Conservation (phyloP, 2,113 vertebrate genomes). For the Alethe castanea region DNA sequence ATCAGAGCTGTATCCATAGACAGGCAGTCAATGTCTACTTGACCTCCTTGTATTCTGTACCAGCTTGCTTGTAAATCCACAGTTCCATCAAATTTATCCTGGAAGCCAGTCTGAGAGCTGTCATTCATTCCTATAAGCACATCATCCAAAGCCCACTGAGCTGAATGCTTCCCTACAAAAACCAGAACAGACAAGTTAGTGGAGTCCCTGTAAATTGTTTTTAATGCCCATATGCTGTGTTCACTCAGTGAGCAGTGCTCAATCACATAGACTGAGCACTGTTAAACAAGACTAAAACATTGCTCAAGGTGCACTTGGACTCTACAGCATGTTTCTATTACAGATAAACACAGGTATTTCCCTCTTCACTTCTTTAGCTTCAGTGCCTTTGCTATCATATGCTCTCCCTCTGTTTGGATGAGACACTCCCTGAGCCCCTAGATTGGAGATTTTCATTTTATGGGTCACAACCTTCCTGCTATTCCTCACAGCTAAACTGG, state of each 20-base stretch:
- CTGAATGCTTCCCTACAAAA: constrained; percentile 89
- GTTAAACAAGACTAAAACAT: not conserved
- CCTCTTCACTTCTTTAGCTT: not conserved
- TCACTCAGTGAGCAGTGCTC: not conserved
- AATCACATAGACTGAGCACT: not conserved
- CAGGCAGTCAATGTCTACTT: constrained; percentile 91
- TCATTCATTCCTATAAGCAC: constrained; percentile 97
- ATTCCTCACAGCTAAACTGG: not conserved
- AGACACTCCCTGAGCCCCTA: not conserved
- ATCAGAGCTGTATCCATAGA: constrained; percentile 91
- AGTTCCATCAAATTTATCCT: constrained; percentile 93
- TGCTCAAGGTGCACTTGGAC: not conserved
- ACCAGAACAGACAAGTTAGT: not conserved
- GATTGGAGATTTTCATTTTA: not conserved
- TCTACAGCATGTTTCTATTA: not conserved
- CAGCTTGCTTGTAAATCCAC: constrained; percentile 90
- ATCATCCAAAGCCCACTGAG: constrained; percentile 96
- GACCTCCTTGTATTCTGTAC: constrained; percentile 95
- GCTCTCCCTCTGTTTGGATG: not conserved
- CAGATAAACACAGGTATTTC: not conserved
- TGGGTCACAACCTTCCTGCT: not conserved
- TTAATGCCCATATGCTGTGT: not conserved
- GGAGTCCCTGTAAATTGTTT: not conserved
- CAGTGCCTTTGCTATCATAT: not conserved
- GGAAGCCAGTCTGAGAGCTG: constrained; percentile 93